A percentile compares a stretch with the other conserved stretches of the same genome.
Evolutionary conservation across 2,797 vertebrate species (phyloP).

Genomic region (Choloepus didactylus): DNA sequence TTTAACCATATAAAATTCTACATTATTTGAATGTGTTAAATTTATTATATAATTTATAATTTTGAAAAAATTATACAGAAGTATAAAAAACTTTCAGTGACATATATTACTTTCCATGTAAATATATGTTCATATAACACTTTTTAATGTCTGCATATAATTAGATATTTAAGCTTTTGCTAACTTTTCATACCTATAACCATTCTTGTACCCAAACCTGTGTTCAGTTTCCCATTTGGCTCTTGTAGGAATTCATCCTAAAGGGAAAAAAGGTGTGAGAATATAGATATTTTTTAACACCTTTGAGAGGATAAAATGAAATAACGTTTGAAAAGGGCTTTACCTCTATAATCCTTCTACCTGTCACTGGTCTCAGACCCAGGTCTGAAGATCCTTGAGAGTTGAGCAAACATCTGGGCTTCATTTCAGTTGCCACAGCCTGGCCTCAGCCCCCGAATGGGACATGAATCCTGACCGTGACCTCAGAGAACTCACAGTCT

Average conservation of each 20-base stretch:
- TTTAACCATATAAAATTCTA: background rate
- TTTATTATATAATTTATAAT: background rate
- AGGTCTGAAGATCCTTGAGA: background rate
- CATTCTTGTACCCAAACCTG: background rate
- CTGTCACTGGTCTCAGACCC: background rate
- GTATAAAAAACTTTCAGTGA: background rate
- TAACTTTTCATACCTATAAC: slow-evolving; percentile 35
- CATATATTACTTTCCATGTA: background rate
- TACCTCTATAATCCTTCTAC: background rate
- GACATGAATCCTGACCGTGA: background rate
- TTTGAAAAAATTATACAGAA: background rate
- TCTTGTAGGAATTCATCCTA: slow-evolving; percentile 35
- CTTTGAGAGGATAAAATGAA: slow-evolving; percentile 35
- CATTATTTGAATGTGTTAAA: background rate
- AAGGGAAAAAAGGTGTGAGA: rapidly evolving
- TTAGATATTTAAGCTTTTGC: background rate
- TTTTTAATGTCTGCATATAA: slow-evolving; percentile 20
- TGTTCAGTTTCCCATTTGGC: slow-evolving; percentile 38
- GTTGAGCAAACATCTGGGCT: background rate
- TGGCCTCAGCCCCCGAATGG: background rate
- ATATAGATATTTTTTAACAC: background rate
- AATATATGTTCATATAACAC: background rate
- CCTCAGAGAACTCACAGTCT: slow-evolving; percentile 17
- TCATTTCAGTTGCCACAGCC: background rate
- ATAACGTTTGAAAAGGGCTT: background rate